Conservation (phyloP, 2,888 invertebrate species). For the Pseudeuparius sepicola region DNA sequence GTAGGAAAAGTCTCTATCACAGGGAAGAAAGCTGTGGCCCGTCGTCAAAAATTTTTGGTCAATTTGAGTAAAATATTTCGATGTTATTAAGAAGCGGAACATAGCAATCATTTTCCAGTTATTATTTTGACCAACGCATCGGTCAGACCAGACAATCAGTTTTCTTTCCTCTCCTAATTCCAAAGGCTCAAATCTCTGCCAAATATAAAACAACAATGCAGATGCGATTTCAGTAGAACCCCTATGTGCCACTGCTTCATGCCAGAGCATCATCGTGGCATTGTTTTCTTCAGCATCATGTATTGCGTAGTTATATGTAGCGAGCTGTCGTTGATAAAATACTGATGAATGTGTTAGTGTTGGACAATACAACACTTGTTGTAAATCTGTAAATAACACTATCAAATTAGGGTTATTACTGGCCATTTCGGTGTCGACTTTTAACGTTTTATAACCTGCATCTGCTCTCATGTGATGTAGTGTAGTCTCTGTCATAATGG, state of each 20-base stretch:
- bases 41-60: slow-evolving; percentile 12
- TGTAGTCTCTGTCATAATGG: neutral
- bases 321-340: slow-evolving; percentile 12
- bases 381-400: slow-evolving; percentile 9
- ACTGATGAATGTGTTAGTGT: slow-evolving; percentile 8
- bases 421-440: slow-evolving; percentile 6
- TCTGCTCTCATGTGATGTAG: slow-evolving; percentile 7
- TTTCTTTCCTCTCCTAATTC: slow-evolving; percentile 7
- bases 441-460: slow-evolving; percentile 5
- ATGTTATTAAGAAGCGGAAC: slow-evolving; percentile 6
- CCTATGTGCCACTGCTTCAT: slow-evolving; percentile 14
- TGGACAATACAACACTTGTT: slow-evolving; percentile 8
- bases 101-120: slow-evolving; percentile 11
- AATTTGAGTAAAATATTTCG: no score
- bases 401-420: slow-evolving; percentile 5
- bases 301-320: slow-evolving; percentile 12
- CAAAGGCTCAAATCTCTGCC: slow-evolving; percentile 10
- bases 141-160: slow-evolving; percentile 13
- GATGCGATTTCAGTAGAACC: slow-evolving; percentile 14
- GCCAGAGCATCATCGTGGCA: slow-evolving; percentile 13
- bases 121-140: slow-evolving; percentile 14
- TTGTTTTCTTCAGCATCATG: slow-evolving; percentile 10
- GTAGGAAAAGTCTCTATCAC: slow-evolving; percentile 11
- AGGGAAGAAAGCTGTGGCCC: slow-evolving; percentile 14
- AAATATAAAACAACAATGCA: slow-evolving; percentile 10